These are phyloP conservation scores for Speoplatyrhinus poulsoni DNA, from an alignment of 2,113 vertebrate species.

Conservation along the genomic window DNA sequence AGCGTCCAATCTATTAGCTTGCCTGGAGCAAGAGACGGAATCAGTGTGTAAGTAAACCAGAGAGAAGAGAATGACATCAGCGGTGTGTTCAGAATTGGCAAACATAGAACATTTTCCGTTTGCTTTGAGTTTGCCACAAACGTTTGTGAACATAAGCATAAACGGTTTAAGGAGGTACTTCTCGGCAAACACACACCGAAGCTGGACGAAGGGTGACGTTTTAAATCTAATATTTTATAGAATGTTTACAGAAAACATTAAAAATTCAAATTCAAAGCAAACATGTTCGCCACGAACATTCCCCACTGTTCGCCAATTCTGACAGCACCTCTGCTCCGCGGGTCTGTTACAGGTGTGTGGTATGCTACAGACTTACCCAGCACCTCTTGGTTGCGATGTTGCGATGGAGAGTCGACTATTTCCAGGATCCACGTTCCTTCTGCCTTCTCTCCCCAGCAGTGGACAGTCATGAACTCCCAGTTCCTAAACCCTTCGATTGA, in stretches of 20 bases:
- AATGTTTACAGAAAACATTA: not conserved
- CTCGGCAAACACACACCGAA: no score
- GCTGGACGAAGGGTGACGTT: no score
- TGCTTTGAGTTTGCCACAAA: slow-evolving; percentile 1
- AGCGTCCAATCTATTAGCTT: slow-evolving; percentile 91
- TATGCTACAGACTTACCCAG: slow-evolving; percentile 77
- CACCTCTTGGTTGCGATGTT: slow-evolving; percentile 81
- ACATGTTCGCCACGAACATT: no score
- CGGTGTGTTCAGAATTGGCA: no score
- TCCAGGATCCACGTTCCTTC: slow-evolving; percentile 89
- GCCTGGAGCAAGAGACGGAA: slow-evolving; percentile 67
- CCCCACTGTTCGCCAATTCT: no score
- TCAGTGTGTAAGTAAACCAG: not conserved
- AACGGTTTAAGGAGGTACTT: no score
- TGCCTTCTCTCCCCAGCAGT: slow-evolving; percentile 90
- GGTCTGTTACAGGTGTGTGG: not conserved
- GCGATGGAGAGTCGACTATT: slow-evolving; percentile 82
- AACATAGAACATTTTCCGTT: no score
- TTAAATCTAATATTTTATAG: not conserved
- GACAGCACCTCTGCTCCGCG: not conserved
- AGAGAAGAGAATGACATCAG: not conserved
- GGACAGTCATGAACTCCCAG: slow-evolving; percentile 96
- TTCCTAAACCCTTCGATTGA: slow-evolving; percentile 87
- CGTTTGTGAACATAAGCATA: not conserved
- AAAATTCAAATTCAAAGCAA: not conserved